Base-by-base conservation (phyloP, 2,888 invertebrate species). In the Gryllus longicercus region DNA sequence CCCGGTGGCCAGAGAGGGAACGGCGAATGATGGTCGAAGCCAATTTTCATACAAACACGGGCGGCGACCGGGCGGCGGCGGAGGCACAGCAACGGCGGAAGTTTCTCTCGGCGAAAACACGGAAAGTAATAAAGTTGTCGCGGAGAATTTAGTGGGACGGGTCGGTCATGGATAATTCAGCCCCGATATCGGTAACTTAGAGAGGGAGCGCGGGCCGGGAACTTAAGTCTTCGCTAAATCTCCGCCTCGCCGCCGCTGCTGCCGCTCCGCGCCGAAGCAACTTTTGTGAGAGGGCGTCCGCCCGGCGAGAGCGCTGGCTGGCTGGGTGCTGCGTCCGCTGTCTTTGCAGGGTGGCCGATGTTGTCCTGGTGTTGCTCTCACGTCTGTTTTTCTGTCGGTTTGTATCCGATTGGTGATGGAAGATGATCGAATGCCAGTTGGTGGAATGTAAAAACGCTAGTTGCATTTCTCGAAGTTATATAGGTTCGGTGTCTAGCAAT, bases 41-140 rank as follows among this genome's bases (percentile, higher is more conserved):
- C 63, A 63, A 63, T 63, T 63, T 63, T 63, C n/a, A n/a, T 63
- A 63, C 16, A 63, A 63, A 63, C 63, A 18, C 5, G 63, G 14
- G 14, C 16, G n/a, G n/a, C 63, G 63, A 63, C n/a, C 63, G 63
- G 5, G 63, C 14, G 63, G 11, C 3, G n/a, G 63, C 3, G 63
- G n/a, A 63, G 63, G n/a, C 16, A 1, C 14, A 8, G 63, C 38
- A 63, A 63, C 63, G 63, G 63, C 14, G 63, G 63, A n/a, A 63
- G 63, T 63, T 63, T 63, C 63, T 14, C n/a, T 63, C 63, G 8
- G 63, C 63, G 63, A 63, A 63, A 63, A 63, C 63, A 63, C 63
- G n/a, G 63, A 63, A 63, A 63, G 63, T 63, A 63, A 63, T 63
- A 63, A 63, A 63, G 63, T 63, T 63, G 63, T 63, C 63, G 63